Percentiles rank a stretch among this genome's conserved stretches.
Evolutionary conservation across 2,888 invertebrate species (phyloP).

Genomic region (Meganola albula): DNA sequence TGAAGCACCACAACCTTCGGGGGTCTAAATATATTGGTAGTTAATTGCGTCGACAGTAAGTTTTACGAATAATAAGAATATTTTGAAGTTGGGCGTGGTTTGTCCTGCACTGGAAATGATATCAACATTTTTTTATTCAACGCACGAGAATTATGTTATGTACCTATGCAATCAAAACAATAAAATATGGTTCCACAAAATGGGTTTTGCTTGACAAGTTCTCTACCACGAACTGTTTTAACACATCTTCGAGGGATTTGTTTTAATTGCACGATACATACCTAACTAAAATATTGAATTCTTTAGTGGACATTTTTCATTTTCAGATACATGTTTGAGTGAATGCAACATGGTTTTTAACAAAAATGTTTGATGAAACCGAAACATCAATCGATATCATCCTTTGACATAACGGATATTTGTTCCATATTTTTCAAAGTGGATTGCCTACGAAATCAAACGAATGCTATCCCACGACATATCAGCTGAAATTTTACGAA

Average conservation of each 20-base stretch:
- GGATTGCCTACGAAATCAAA: constrained; percentile 17
- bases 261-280: too few species aligned
- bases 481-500: too few species aligned
- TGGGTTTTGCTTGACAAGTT: too few species aligned
- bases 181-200: too few species aligned
- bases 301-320: too few species aligned
- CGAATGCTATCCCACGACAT: constrained; percentile 27
- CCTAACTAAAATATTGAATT: too few species aligned
- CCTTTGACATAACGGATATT: constrained; percentile 30
- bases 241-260: too few species aligned
- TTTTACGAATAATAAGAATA: constrained; percentile 41
- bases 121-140: constrained; percentile 42
- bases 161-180: too few species aligned
- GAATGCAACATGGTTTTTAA: neutral
- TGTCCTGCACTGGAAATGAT: constrained; percentile 28
- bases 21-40: constrained; percentile 28
- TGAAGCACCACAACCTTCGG: constrained; percentile 21
- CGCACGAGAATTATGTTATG: too few species aligned
- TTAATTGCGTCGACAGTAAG: constrained; percentile 25
- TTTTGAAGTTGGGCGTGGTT: constrained; percentile 38
- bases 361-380: constrained; percentile 1
- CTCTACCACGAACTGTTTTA: too few species aligned
- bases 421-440: constrained; percentile 24
- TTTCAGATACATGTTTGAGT: too few species aligned
- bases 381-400: constrained; percentile 10